Conservation (phyloP, 2,888 invertebrate species). For the Ophonus ardosiacus region DNA sequence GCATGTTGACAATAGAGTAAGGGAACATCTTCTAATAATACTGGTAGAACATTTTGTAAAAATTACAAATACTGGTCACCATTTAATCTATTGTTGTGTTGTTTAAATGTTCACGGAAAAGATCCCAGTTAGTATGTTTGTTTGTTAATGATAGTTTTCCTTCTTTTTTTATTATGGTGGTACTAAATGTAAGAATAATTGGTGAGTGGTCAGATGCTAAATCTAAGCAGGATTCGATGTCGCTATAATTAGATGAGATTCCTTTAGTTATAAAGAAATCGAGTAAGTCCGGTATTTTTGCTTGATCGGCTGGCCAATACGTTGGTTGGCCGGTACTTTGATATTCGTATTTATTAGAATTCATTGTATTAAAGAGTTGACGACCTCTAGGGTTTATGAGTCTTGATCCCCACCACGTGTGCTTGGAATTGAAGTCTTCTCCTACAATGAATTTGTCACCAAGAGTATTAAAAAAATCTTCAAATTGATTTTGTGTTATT, state of each 20-base stretch:
- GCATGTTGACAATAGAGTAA: no score
- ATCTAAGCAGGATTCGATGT: not conserved
- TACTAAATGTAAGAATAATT: conserved; percentile 6
- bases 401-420: conserved; percentile 3
- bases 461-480: conserved; percentile 54
- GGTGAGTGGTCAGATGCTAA: conserved; percentile 3
- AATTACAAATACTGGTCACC: no score
- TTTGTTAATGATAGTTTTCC: not conserved
- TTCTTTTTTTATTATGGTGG: not conserved
- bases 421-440: not conserved
- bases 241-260: conserved; percentile 11
- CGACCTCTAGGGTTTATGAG: not conserved
- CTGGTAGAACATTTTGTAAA: no score
- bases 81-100: no score
- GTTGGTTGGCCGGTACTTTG: not conserved
- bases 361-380: conserved; percentile 9
- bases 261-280: conserved; percentile 65
- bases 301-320: conserved; percentile 37
- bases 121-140: not conserved
- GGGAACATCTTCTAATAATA: no score
- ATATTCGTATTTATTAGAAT: conserved; percentile 8
- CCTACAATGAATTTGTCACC: conserved; percentile 15
- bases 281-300: conserved; percentile 11
- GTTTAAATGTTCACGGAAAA: not conserved
- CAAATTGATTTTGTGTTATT: conserved; percentile 43